A percentile compares a stretch with the other conserved stretches of the same genome.
Conservation (phyloP, 2,113 vertebrate species). For the Rhabdornis inornatus region DNA sequence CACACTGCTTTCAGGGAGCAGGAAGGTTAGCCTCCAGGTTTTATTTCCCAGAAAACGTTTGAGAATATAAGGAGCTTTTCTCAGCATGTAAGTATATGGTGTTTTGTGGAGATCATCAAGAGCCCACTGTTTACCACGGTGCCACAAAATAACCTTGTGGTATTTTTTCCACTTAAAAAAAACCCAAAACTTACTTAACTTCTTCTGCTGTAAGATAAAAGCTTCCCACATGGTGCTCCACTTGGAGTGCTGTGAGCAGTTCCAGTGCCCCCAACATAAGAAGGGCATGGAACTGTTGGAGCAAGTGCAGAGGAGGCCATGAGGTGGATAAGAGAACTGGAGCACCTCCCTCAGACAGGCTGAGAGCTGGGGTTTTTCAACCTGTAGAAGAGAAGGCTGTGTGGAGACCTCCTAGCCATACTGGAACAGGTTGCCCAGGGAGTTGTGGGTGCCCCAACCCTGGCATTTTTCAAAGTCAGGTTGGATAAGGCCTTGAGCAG, state of each 20-base stretch:
- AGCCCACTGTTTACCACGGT: not conserved
- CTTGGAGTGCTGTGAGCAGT: rapidly evolving
- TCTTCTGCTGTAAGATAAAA: not conserved
- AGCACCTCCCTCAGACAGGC: not conserved
- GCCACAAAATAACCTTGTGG: not conserved
- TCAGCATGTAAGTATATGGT: not conserved
- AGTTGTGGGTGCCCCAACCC: not conserved
- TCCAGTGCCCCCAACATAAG: not conserved
- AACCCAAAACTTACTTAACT: not conserved
- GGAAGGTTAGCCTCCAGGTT: not conserved
- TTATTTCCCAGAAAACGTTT: not conserved
- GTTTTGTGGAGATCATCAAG: not conserved
- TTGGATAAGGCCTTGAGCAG: not conserved
- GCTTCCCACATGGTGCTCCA: not conserved
- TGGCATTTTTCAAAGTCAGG: not conserved
- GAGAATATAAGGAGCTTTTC: not conserved
- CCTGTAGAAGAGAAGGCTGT: not conserved
- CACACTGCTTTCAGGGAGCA: rapidly evolving
- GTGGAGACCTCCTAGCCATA: not conserved
- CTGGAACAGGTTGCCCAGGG: not conserved
- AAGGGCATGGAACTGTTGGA: not conserved
- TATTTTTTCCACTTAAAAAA: not conserved
- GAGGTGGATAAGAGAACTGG: rapidly evolving
- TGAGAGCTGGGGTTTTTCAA: not conserved
- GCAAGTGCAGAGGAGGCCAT: not conserved